Base-by-base conservation (phyloP, 2,113 vertebrate species). In the Willisornis vidua region DNA sequence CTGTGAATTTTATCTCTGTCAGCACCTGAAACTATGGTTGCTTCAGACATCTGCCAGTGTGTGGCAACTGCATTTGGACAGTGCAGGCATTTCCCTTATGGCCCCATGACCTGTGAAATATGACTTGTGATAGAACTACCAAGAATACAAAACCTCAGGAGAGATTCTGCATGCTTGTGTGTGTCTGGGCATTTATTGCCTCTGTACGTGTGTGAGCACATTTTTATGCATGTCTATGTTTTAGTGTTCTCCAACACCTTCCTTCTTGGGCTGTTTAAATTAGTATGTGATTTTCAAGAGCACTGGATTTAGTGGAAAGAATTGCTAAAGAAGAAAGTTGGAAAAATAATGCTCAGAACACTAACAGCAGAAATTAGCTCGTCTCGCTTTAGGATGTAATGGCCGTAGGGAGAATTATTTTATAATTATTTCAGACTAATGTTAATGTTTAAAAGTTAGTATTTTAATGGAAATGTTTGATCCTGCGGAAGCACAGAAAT, bases 381-480 rank as follows among this genome's bases (percentile, higher is more conserved):
- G 1, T 89, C 86, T 77, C 1, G 3, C 71, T 87, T 78, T 90
- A 85, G 87, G 84, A 91, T 92, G 75, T 87, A 81, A 93, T 84
- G 48, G 58, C 77, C 11, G 0, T 26, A 75, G 84, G 70, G 77
- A 93, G 51, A 73, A 88, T 87, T 93, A 91, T 94, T 96, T 97
- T 84, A 83, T 96, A 95, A 95, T 96, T 97, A 96, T 97, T 96
- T 97, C 89, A 79, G 93, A 72, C 51, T 90, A 91, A 97, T 94
- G 89, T 85, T 91, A 93, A 90, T 87, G 67, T 97, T 94, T 96
- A 58, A 83, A 97, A 97, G 76, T 92, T 96, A 85, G 83, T 90
- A 75, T 78, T 97, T 95, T 94, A 97, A 98, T 93, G 75, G 52
- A 94, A 94, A 65, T 92, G 82, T 97, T 95, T 97, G 94, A 96